Conservation (phyloP, 2,113 vertebrate genomes). For the Ictidomys tridecemlineatus region DNA sequence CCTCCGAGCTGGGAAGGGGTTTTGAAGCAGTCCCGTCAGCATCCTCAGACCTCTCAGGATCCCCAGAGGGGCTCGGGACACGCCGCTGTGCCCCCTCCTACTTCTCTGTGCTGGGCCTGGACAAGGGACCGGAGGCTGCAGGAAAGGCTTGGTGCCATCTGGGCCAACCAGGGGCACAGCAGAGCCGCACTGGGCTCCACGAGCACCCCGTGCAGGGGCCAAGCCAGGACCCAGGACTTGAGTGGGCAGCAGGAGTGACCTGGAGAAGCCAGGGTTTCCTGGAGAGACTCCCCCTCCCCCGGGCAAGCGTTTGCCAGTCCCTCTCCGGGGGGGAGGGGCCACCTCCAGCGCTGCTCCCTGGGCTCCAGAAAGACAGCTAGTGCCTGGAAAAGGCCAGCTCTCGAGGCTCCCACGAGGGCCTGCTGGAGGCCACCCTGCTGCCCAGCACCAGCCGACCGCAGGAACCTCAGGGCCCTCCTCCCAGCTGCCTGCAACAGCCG, state of each 20-base stretch:
- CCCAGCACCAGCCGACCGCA: not conserved
- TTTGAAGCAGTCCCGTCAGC: accelerated
- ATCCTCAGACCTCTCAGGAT: accelerated
- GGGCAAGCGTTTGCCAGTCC: accelerated
- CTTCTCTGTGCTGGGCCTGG: accelerated
- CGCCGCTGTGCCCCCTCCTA: accelerated
- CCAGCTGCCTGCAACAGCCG: accelerated
- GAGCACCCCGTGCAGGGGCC: accelerated
- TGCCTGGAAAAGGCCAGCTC: too few relatives aligned
- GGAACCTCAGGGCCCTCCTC: not conserved
- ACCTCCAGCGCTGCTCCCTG: not conserved
- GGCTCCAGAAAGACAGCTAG: not conserved
- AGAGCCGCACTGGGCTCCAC: not conserved
- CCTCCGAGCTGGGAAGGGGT: too few relatives aligned
- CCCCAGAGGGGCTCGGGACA: accelerated
- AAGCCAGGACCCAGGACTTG: not conserved
- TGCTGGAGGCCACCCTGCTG: accelerated
- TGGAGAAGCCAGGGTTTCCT: accelerated
- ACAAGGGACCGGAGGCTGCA: not conserved
- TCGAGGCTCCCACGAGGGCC: not conserved
- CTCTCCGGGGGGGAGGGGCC: too few relatives aligned
- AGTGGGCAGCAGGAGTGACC: not conserved
- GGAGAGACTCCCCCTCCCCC: accelerated
- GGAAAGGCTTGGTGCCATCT: accelerated
- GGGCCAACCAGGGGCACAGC: not conserved